Conservation (phyloP, 2,888 invertebrate genomes). For the Agelastica alni region DNA sequence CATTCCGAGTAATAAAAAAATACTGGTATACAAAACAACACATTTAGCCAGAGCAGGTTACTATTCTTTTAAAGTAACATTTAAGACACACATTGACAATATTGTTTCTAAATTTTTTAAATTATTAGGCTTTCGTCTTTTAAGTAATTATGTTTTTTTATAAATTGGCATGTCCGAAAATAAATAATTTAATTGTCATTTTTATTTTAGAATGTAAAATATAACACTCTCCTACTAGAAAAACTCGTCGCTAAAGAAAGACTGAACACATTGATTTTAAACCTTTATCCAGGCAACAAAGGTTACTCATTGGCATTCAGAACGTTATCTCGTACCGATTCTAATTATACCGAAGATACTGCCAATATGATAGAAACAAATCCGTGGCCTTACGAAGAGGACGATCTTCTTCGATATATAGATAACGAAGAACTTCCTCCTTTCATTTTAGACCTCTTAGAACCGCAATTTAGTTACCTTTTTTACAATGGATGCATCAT, state of each 20-base stretch:
- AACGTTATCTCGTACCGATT: conserved; percentile 49
- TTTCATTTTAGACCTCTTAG: conserved; percentile 80
- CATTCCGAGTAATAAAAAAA: too few species aligned
- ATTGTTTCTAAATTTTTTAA: too few species aligned
- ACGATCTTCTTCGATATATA: conserved; percentile 83
- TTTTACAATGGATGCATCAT: conserved; percentile 92
- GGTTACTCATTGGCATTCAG: conserved; percentile 72
- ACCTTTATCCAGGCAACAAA: conserved; percentile 89
- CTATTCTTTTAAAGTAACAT: too few species aligned
- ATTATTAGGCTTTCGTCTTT: too few species aligned
- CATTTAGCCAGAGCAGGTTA: too few species aligned
- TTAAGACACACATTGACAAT: too few species aligned
- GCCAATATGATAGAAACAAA: conserved; percentile 71
- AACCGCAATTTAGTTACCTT: conserved; percentile 80
- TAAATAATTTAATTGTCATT: too few species aligned
- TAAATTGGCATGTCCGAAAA: too few species aligned
- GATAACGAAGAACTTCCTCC: conserved; percentile 77
- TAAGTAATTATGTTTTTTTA: too few species aligned
- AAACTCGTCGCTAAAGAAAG: conserved; percentile 83
- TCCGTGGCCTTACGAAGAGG: conserved; percentile 87
- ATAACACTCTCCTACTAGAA: conserved; percentile 76
- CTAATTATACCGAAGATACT: conserved; percentile 60
- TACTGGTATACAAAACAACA: too few species aligned
- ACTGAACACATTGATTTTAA: conserved; percentile 86
- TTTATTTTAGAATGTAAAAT: conserved; percentile 62